Conservation (phyloP, 2,113 vertebrate genomes). For the Quiscalus mexicanus region DNA sequence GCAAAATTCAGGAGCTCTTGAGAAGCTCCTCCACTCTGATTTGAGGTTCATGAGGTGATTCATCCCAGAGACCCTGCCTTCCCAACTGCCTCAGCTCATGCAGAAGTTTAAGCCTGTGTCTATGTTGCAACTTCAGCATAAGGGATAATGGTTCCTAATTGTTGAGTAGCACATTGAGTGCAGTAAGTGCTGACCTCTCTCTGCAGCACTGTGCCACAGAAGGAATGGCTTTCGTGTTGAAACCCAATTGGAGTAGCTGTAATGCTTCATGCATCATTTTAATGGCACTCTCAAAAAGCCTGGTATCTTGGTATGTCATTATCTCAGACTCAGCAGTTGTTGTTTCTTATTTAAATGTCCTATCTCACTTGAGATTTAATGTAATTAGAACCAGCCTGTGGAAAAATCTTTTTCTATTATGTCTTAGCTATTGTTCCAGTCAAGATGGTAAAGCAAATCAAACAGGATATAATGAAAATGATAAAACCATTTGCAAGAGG, state of each 20-base stretch:
- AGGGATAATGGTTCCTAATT: neutral
- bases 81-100: neutral
- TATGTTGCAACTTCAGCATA: neutral
- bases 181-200: neutral
- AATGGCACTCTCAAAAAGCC: neutral
- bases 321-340: slow-evolving; percentile 43
- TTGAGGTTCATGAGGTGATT: neutral
- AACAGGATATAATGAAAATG: slow-evolving; percentile 56
- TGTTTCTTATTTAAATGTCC: slow-evolving; percentile 63
- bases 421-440: slow-evolving; percentile 50
- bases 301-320: slow-evolving; percentile 1
- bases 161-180: neutral
- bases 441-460: slow-evolving; percentile 63
- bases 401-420: slow-evolving; percentile 50
- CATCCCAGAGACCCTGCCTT: neutral
- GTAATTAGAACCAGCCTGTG: slow-evolving; percentile 62
- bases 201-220: neutral
- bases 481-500: slow-evolving; percentile 41
- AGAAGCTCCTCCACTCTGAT: neutral
- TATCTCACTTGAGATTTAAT: slow-evolving; percentile 56
- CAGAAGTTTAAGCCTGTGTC: neutral
- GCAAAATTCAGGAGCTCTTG: neutral
- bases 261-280: slow-evolving; percentile 19
- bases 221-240: neutral
- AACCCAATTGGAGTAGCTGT: neutral